Base-by-base conservation (phyloP, 2,888 invertebrate species). In the Ptychoptera contaminata region DNA sequence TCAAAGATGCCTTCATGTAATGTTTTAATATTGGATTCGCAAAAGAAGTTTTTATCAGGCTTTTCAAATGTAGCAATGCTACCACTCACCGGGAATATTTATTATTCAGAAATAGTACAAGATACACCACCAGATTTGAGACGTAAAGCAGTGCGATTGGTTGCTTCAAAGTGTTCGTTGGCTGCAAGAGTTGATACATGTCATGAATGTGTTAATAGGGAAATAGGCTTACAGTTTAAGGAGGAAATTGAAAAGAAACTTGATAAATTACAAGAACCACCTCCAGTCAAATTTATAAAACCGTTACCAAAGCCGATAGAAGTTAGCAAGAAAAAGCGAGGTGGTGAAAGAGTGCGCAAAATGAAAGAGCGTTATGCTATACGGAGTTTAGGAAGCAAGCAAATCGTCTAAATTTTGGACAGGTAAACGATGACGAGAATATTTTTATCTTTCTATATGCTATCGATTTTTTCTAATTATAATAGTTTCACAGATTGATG, bases 1-100 rank as follows among this genome's bases (percentile, higher is more conserved):
- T 88, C 93, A 0, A 91, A 92, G 68, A 96, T 97, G 82, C 98
- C 98, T 0, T 83, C 97, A 0, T 97, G 97, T 60, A 98, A 98
- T 66, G 79, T 92, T 9, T 71, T 90, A 46, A 79, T 96, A 1
- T 69, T 98, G 6, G 97, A 97, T 0, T 79, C 90, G 14, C 92
- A 93, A 60, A 92, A 86, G 65, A 86, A 84, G 58, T 82, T 84
- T 0, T 67, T 97, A 8, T 81, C 92, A 8, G 98, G 98, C 51
- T 97, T 98, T 69, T 96, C 96, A 0, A 88, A 93, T 62, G 83
- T 85, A 0, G 78, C 90, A 3, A 80, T 88, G 51, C 63, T 94
- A 50, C 97, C 97, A 0, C 96, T 98, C 58, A 92, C 94, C 0
- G 98, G 96, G 8, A 93, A 87, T 58, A 80, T 92, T 47, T 92